These are phyloP conservation scores for Neogobius melanostomus DNA, from an alignment of 2,113 vertebrate species.

Conservation along the genomic window DNA sequence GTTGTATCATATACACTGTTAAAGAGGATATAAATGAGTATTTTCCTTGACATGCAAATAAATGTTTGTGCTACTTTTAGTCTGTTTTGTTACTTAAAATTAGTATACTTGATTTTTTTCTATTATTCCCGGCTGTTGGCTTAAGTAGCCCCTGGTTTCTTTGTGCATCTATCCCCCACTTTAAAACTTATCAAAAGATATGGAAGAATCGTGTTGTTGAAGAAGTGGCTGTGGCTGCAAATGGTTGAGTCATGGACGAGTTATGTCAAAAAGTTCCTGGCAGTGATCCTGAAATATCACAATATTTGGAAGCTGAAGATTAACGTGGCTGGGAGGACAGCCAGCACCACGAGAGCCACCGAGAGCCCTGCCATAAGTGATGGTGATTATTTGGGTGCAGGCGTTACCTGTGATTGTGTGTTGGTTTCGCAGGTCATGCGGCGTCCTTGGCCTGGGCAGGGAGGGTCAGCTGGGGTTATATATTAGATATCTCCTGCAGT, in stretches of 20 bases:
- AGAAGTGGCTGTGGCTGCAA: constrained; percentile 51
- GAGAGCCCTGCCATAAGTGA: constrained; percentile 42
- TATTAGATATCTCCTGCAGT: constrained; percentile 60
- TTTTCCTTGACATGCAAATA: too few species aligned
- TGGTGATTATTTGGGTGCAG: constrained; percentile 30
- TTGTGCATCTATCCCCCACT: constrained; percentile 27
- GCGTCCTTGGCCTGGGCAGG: constrained; percentile 72
- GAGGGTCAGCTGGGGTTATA: constrained; percentile 70
- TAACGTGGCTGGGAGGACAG: constrained; percentile 34
- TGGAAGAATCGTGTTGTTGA: constrained; percentile 41
- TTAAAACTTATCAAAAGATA: constrained; percentile 28
- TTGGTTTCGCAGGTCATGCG: constrained; percentile 44
- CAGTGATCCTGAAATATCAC: constrained; percentile 61
- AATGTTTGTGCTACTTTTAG: too few species aligned
- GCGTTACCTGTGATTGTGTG: constrained; percentile 29
- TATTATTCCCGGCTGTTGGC: neutral
- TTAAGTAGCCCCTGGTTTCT: constrained; percentile 47
- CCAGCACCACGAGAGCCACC: constrained; percentile 48
- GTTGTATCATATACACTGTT: too few species aligned
- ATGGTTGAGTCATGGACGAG: constrained; percentile 57
- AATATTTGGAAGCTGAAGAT: constrained; percentile 52
- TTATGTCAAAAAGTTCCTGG: constrained; percentile 70
- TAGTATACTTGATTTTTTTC: neutral
- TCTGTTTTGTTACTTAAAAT: neutral
- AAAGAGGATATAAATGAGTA: too few species aligned